Conservation (phyloP, 2,888 invertebrate genomes). For the Exocentrus adspersus region DNA sequence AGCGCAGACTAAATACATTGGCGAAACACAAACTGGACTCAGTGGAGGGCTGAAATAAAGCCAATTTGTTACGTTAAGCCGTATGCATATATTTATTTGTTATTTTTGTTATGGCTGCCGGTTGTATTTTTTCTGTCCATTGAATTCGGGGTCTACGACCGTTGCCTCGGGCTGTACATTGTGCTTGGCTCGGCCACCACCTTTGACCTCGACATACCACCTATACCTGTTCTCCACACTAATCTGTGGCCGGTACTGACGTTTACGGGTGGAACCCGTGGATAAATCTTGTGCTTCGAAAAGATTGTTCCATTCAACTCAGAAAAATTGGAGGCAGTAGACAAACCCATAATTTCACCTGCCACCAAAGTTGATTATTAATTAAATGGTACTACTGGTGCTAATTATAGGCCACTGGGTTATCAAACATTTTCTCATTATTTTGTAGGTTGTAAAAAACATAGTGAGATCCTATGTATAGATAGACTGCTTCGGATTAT, state of each 20-base stretch:
- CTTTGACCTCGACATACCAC: conserved; percentile 64
- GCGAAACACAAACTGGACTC: background rate
- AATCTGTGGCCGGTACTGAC: conserved; percentile 48
- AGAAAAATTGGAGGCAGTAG: no score
- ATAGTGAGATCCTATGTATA: background rate
- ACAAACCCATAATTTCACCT: no score
- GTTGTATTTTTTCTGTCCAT: conserved; percentile 42
- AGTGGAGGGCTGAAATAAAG: conserved; percentile 10
- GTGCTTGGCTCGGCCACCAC: conserved; percentile 61
- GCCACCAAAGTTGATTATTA: no score
- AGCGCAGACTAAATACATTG: conserved; percentile 7
- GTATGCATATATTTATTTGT: conserved; percentile 18
- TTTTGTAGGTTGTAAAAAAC: no score
- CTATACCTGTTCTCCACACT: conserved; percentile 57
- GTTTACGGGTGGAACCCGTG: conserved; percentile 7
- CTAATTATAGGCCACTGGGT: no score
- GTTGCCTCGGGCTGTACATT: conserved; percentile 59
- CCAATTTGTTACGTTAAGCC: conserved; percentile 22
- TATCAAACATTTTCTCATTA: no score
- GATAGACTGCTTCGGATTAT: background rate
- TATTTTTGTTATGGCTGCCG: conserved; percentile 39
- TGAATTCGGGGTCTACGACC: conserved; percentile 59
- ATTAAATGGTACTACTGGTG: no score
- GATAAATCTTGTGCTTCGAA: background rate
- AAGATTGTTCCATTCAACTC: background rate